Base-by-base conservation (phyloP, 2,113 vertebrate species). In the Australoheros scitulus region DNA sequence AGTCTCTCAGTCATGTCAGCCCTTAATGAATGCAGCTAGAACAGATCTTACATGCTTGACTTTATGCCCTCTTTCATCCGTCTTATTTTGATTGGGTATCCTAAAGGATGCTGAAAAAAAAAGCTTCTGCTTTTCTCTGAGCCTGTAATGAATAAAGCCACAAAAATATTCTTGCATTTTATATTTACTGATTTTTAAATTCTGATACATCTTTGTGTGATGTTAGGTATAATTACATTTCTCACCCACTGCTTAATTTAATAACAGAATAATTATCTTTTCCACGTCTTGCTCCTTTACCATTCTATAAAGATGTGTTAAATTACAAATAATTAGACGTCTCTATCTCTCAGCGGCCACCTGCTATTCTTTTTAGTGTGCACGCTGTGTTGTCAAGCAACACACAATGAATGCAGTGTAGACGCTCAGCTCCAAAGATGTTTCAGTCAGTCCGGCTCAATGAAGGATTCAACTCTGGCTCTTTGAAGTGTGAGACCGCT, bases 281-380 rank as follows among this genome's bases (percentile, higher is more conserved):
- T 58, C 34, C 26, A 32, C 26, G 29, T 10, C 43, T 22, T 60
- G 38, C 3, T 60, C 26, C 4, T 78, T 77, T 26, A 6, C 43
- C 6, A 29, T 60, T 18, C n/a, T 81, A 77, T 50, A 26, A 74
- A 76, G n/a, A 60, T 20, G 41, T 83, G 75, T 60, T 84, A 41
- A 79, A 63, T 76, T 68, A 32, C 65, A 61, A 22, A 50, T 70
- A 87, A 87, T 83, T 63, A 57, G 56, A 79, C 1, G 1, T 76
- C 63, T 90, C 87, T 82, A 89, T 87, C 83, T 80, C 72, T 76
- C 43, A 32, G n/a, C 47, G 75, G 80, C 89, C 88, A 85, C 74
- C 79, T 91, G 83, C 78, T 82, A 74, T 86, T 89, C 47, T 64
- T 61, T 78, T 75, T 43, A 18, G 29, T 41, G 68, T 78, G 59